Evolutionary conservation across 2,888 invertebrate genomes (phyloP).

Genomic region (Drosophila diplacantha): DNA sequence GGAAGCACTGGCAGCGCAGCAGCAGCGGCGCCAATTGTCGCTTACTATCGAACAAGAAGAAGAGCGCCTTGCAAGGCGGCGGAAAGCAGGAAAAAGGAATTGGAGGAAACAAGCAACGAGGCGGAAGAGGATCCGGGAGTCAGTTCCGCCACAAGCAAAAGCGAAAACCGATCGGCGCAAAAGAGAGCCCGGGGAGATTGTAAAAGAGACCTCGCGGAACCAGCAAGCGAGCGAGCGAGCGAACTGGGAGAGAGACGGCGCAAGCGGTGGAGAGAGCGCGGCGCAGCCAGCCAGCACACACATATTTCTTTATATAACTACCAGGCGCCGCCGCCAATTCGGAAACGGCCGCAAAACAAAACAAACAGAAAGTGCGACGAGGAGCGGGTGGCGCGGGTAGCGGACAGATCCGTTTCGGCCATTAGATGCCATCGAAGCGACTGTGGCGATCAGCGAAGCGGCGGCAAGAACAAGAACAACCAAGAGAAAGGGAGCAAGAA

Average conservation of each 20-base stretch:
- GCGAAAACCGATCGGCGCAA: constrained; percentile 15
- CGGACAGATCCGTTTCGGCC: constrained; percentile 47
- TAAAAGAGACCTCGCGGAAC: neutral
- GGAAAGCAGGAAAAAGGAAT: constrained; percentile 40
- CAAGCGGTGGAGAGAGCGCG: constrained; percentile 36
- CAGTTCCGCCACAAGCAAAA: constrained; percentile 26
- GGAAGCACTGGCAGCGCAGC: constrained; percentile 63
- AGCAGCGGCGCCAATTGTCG: constrained; percentile 66
- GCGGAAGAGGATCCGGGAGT: neutral
- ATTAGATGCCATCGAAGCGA: constrained; percentile 60
- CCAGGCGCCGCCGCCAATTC: constrained; percentile 21
- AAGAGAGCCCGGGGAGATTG: neutral
- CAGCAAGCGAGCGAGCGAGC: constrained; percentile 9
- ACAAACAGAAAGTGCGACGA: constrained; percentile 35
- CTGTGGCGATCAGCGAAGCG: constrained; percentile 40
- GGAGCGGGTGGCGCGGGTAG: constrained; percentile 14
- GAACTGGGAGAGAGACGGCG: constrained; percentile 43
- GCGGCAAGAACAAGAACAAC: constrained; percentile 11
- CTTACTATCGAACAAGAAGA: constrained; percentile 66
- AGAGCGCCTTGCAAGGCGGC: constrained; percentile 39
- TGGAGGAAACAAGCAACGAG: constrained; percentile 14
- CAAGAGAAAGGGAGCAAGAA: neutral
- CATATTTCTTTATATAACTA: constrained; percentile 45
- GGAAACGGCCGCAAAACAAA: constrained; percentile 54
- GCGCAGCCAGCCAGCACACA: constrained; percentile 37